Evolutionary conservation across 64 coral and sea anemone species (phyloP).

Genomic region (Dendronephthya gigantea): DNA sequence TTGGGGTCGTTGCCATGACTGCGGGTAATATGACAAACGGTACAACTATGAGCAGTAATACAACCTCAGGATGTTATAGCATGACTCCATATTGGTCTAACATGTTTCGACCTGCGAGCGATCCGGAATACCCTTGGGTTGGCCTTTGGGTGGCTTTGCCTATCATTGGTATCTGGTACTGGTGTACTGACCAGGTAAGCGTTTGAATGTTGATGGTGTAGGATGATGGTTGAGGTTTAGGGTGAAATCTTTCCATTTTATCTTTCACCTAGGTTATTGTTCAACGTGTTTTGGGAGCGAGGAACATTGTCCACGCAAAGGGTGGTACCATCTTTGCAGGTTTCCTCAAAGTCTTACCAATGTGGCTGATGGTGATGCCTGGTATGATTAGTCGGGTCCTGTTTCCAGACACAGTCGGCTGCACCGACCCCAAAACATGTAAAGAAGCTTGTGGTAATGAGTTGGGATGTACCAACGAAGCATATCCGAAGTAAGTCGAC

Average conservation of each 20-base stretch:
- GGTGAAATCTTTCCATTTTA: background rate
- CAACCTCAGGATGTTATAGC: background rate
- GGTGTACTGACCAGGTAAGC: slow-evolving; percentile 54
- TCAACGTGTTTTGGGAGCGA: slow-evolving; percentile 40
- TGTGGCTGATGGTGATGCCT: slow-evolving; percentile 42
- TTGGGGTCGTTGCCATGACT: slow-evolving; percentile 31
- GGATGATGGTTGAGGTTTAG: background rate
- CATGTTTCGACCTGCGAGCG: slow-evolving; percentile 1
- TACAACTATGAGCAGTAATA: too few species aligned
- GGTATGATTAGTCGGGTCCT: slow-evolving; percentile 38
- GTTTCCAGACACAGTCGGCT: slow-evolving; percentile 29
- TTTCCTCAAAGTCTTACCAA: slow-evolving; percentile 32
- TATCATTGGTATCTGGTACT: slow-evolving; percentile 54
- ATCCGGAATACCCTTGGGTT: slow-evolving; percentile 10
- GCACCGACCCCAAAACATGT: slow-evolving; percentile 26
- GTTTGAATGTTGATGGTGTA: background rate
- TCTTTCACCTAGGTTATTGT: slow-evolving; percentile 21
- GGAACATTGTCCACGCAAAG: slow-evolving; percentile 36
- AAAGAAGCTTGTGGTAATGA: slow-evolving; percentile 29
- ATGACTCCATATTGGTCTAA: slow-evolving; percentile 7
- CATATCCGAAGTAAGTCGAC: slow-evolving; percentile 3
- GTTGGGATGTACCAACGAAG: slow-evolving; percentile 40
- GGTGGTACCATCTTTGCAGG: slow-evolving; percentile 34
- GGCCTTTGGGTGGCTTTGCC: slow-evolving; percentile 35
- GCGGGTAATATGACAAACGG: too few species aligned